Conservation (phyloP, 2,888 invertebrate genomes). For the Corbicula japonica region DNA sequence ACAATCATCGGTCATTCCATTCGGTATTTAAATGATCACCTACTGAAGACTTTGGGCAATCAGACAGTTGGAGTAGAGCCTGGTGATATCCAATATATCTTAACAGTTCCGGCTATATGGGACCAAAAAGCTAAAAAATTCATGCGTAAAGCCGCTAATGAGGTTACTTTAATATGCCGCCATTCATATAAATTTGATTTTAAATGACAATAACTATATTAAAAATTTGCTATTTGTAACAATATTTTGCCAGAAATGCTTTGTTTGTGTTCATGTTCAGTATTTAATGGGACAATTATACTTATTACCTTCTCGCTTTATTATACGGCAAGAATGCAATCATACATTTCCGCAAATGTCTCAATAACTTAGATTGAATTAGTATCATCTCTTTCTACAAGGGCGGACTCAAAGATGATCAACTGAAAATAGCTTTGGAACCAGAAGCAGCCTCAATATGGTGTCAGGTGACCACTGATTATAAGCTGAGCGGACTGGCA, state of each 20-base stretch:
- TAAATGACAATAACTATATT: too few species aligned
- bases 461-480: not conserved
- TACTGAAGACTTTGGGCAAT: not conserved
- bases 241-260: too few species aligned
- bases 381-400: slow-evolving; percentile 1
- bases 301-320: too few species aligned
- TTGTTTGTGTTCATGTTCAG: too few species aligned
- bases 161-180: too few species aligned
- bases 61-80: not conserved
- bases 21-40: not conserved
- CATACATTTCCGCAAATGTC: too few species aligned
- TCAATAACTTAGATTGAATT: too few species aligned
- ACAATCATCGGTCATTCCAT: not conserved
- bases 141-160: not conserved
- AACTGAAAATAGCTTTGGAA: slow-evolving; percentile 24
- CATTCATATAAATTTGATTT: too few species aligned
- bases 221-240: too few species aligned
- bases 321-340: too few species aligned
- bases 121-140: not conserved
- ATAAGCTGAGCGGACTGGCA: slow-evolving; percentile 1
- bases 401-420: slow-evolving; percentile 13
- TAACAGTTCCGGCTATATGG: slow-evolving; percentile 5
- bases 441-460: slow-evolving; percentile 30
- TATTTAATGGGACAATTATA: too few species aligned
- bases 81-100: not conserved